Evolutionary conservation across 30 jellyfish, hydroid and myxozoan species (phyloP).

Genomic region (Rhopilema esculentum): DNA sequence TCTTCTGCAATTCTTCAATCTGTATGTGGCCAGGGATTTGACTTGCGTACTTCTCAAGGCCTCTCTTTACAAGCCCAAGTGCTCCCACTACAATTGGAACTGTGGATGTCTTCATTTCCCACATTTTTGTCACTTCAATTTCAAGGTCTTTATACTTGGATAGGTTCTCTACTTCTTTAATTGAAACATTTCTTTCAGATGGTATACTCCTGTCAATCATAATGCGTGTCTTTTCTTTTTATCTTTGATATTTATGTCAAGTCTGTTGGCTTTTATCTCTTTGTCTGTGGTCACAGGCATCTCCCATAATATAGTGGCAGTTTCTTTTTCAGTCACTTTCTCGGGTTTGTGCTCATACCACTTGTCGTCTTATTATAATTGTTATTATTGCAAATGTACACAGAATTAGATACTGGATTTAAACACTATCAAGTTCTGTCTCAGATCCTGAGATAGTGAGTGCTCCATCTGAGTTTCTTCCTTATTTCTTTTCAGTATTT

Average conservation of each 20-base stretch:
- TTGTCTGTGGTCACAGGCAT: constrained; percentile 14
- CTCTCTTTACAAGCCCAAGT: constrained; percentile 9
- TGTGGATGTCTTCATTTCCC: constrained; percentile 23
- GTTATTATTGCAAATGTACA: too few species aligned
- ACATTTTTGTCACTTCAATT: constrained; percentile 3
- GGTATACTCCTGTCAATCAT: constrained; percentile 16
- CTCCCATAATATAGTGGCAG: constrained; percentile 30
- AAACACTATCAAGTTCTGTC: neutral
- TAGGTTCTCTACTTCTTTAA: constrained; percentile 12
- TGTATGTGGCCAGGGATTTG: constrained; percentile 11
- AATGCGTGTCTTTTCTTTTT: constrained; percentile 1
- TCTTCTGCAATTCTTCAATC: constrained; percentile 20
- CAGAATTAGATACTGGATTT: neutral
- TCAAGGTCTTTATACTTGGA: constrained; percentile 28
- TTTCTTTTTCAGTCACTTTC: constrained; percentile 6
- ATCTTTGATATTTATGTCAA: constrained; percentile 6
- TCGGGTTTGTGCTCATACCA: constrained; percentile 38
- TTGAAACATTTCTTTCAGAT: neutral
- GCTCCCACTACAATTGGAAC: constrained; percentile 14
- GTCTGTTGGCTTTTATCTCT: neutral
- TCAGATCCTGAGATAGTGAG: too few species aligned
- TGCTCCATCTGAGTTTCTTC: too few species aligned
- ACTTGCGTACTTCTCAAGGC: constrained; percentile 12
- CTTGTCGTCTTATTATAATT: too few species aligned
- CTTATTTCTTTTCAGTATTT: too few species aligned